These are phyloP conservation scores for Globia sparganii DNA, from an alignment of 2,888 invertebrate species.

Conservation along the genomic window DNA sequence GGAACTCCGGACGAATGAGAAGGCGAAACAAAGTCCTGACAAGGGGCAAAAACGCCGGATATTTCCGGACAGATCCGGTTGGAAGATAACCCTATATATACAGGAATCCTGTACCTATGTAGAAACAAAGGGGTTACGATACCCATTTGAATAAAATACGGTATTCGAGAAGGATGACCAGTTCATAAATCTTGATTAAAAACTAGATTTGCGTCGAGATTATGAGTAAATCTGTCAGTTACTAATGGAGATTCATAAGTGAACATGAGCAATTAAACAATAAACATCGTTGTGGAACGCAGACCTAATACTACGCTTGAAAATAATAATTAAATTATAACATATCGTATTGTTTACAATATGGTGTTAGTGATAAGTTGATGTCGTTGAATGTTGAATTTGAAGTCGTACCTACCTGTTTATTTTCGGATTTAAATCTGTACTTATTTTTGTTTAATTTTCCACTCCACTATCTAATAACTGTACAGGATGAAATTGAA, in stretches of 20 bases:
- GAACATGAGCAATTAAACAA: conserved; percentile 4
- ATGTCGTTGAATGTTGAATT: neutral
- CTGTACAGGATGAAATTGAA: too few relatives aligned
- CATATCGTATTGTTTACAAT: neutral
- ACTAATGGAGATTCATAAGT: conserved; percentile 16
- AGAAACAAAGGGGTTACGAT: neutral
- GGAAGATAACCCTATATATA: neutral
- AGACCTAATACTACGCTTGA: neutral
- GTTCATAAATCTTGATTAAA: conserved; percentile 23
- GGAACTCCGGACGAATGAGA: neutral
- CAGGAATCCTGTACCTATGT: neutral
- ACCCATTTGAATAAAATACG: conserved; percentile 33
- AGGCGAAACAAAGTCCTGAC: neutral
- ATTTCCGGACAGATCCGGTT: neutral
- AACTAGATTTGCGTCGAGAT: conserved; percentile 17
- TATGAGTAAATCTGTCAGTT: conserved; percentile 22
- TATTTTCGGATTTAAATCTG: neutral
- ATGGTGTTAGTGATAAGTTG: neutral
- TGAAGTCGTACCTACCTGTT: neutral
- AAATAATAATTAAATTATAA: neutral
- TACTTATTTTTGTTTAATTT: neutral
- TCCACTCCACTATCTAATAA: neutral
- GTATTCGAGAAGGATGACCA: neutral
- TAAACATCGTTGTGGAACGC: neutral
- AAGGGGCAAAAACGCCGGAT: neutral